Base-by-base conservation (phyloP, 1,140 invertebrate species). In the Bombus terrestris region DNA sequence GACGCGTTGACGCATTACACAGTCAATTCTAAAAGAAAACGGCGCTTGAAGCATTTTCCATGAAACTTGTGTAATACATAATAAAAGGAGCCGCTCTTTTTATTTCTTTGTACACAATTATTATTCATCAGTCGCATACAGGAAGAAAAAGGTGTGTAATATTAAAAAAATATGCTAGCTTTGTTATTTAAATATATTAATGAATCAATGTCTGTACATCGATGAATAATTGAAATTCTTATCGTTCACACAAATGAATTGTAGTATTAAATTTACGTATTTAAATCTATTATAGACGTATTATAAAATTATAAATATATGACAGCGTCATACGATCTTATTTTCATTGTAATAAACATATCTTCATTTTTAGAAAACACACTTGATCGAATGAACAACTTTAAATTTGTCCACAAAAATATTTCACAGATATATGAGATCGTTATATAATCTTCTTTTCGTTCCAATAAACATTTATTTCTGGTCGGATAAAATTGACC, bases 171-270 rank as follows among this genome's bases (percentile, higher is more conserved):
- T n/a, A n/a, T 62, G 10, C 4, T 10, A 62, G 10, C 4, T 62
- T n/a, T n/a, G 10, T 5, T n/a, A 62, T 62, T 59, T 59, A 3
- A 25, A 10, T n/a, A 62, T 13, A 62, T n/a, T 12, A 10, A 62
- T n/a, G 57, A 28, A 13, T 62, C 10, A 4, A n/a, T n/a, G n/a
- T 4, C 12, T n/a, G 59, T 13, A 53, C 6, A 8, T 53, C 0
- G 47, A 0, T 22, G 18, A 53, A 53, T 22, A 22, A 1, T 22
- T 22, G 6, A 53, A 53, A 22, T 53, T 6, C 15, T 8, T 22
- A 2, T 22, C 47, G 6, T 22, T 22, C 18, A 18, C 0, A 8
- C 22, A 8, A 53, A 22, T 53, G 0, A 22, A 22, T 53, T 0
- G 5, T 8, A 53, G 0, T 53, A 22, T 53, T 18, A 0, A n/a